Evolutionary conservation across 2,797 vertebrate genomes (phyloP).

Genomic region (Lagorchestes hirsutus): DNA sequence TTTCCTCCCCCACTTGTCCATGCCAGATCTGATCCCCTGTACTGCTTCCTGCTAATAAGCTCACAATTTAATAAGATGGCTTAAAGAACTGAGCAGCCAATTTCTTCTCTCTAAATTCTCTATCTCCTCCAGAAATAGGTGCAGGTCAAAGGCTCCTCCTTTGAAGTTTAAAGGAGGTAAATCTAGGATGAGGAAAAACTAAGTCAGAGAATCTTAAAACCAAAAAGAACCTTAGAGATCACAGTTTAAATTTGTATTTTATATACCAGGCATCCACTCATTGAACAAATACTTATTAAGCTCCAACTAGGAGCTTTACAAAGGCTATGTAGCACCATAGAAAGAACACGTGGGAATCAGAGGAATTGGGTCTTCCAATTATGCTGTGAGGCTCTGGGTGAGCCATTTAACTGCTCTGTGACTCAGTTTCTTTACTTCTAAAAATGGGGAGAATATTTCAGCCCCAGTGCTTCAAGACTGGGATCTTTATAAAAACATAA

Average conservation of each 20-base stretch:
- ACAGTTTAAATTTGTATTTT: not conserved
- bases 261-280: not conserved
- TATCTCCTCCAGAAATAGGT: slow-evolving; percentile 33
- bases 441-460: not conserved
- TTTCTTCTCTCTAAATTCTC: slow-evolving; percentile 65
- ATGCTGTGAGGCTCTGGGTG: not conserved
- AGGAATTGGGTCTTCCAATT: not conserved
- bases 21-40: slow-evolving; percentile 67
- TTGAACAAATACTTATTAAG: not conserved
- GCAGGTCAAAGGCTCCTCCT: not conserved
- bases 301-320: not conserved
- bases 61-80: not conserved
- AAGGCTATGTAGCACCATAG: not conserved
- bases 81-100: slow-evolving; percentile 47
- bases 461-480: not conserved
- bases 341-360: not conserved
- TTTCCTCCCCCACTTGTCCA: slow-evolving; percentile 62
- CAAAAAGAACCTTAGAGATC: not conserved
- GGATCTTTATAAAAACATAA: not conserved
- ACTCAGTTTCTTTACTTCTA: slow-evolving; percentile 15
- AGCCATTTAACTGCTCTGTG: not conserved
- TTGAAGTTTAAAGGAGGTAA: slow-evolving; percentile 58
- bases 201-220: not conserved
- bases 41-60: slow-evolving; percentile 58
- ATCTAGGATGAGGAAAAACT: slow-evolving; percentile 35